These are phyloP conservation scores for Dysmachus trigonus DNA, from an alignment of 2,888 invertebrate species.

Conservation along the genomic window DNA sequence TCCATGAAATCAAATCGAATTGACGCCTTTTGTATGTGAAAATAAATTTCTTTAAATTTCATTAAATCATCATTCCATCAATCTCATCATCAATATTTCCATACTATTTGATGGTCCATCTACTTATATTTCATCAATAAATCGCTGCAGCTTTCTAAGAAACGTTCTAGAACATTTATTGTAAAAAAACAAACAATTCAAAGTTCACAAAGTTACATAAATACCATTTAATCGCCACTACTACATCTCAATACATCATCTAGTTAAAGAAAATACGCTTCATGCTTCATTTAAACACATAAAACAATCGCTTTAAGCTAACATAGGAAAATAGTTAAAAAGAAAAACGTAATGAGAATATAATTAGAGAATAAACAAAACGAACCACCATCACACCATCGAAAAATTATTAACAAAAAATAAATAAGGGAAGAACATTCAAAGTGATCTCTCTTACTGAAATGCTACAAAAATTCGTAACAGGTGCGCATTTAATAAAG, in stretches of 20 bases:
- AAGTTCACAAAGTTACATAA: background rate
- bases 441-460: background rate
- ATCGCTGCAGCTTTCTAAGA: background rate
- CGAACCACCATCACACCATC: background rate
- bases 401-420: background rate
- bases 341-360: background rate
- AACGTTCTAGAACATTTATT: background rate
- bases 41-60: background rate
- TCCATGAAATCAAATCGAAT: too few relatives aligned
- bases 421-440: background rate
- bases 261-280: slow-evolving; percentile 29
- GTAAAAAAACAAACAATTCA: background rate
- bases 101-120: background rate
- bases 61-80: background rate
- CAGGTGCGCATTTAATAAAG: background rate
- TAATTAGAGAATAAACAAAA: background rate
- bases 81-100: background rate
- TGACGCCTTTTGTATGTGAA: background rate
- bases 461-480: background rate
- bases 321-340: background rate
- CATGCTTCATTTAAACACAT: slow-evolving; percentile 11
- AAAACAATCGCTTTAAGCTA: background rate
- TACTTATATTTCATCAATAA: background rate
- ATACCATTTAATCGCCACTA: background rate
- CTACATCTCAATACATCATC: slow-evolving; percentile 2